These are phyloP conservation scores for Ostrea denselamellosa DNA, from an alignment of 1,140 invertebrate genomes.

Conservation along the genomic window DNA sequence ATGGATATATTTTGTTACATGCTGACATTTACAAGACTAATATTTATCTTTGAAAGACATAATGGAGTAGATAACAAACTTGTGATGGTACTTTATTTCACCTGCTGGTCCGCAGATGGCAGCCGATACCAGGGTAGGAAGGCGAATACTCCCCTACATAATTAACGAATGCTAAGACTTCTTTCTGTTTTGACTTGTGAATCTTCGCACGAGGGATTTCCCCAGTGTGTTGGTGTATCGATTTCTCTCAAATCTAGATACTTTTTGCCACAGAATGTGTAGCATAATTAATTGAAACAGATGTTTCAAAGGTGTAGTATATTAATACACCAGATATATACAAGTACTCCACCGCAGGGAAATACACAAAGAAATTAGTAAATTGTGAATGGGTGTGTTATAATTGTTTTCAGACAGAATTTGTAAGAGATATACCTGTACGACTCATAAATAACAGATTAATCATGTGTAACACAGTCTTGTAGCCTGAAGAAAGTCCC, in stretches of 20 bases:
- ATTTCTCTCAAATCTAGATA: conserved; percentile 28
- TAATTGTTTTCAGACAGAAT: too few species aligned
- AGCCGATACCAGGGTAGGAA: not conserved
- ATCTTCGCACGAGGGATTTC: not conserved
- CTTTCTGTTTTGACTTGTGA: not conserved
- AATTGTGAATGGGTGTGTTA: too few species aligned
- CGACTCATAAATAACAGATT: too few species aligned
- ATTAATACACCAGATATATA: not conserved
- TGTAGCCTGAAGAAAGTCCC: too few species aligned
- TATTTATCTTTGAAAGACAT: not conserved
- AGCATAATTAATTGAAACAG: not conserved
- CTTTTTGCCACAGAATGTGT: not conserved
- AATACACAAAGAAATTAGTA: too few species aligned
- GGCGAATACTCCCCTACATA: not conserved
- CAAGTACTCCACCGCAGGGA: too few species aligned
- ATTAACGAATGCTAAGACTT: not conserved
- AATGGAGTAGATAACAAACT: not conserved
- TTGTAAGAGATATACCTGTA: too few species aligned
- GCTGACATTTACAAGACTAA: not conserved
- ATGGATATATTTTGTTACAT: too few species aligned
- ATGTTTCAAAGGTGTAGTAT: not conserved
- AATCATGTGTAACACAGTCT: too few species aligned
- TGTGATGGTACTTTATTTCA: not conserved
- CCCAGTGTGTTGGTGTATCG: not conserved
- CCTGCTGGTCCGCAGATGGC: not conserved